A percentile compares a stretch with the other conserved stretches of the same genome.
phyloP scores from a whole-genome alignment of 2,113 vertebrate genomes.

The Morone chrysops region DNA sequence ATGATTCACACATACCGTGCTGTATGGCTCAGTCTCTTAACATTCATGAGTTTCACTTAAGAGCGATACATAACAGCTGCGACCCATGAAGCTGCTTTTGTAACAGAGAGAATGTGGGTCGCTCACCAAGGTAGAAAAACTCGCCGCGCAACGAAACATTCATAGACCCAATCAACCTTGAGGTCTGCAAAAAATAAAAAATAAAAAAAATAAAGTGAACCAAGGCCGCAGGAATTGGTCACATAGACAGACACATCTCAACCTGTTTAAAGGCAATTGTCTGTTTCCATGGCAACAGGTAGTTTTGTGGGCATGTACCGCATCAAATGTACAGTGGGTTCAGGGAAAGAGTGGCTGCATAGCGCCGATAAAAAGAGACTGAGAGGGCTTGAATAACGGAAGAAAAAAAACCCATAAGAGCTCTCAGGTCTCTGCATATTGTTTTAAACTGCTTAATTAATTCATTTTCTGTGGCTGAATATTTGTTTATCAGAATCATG shows the following conservation, averaged over 20 bases:
- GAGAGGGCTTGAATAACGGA: conserved; percentile 37
- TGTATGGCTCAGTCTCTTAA: background rate
- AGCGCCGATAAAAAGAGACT: conserved; percentile 29
- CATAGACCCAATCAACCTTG: conserved; percentile 42
- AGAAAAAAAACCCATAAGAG: background rate
- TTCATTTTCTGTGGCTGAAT: background rate
- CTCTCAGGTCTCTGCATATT: conserved; percentile 23
- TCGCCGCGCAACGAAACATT: background rate
- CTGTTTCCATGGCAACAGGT: conserved; percentile 82
- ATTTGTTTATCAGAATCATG: conserved; percentile 5
- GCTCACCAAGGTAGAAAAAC: conserved; percentile 24
- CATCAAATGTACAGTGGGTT: conserved; percentile 52
- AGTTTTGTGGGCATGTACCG: conserved; percentile 63
- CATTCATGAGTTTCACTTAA: conserved; percentile 12
- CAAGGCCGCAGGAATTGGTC: conserved; percentile 66
- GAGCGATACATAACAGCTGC: conserved; percentile 7
- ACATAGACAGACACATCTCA: conserved; percentile 52
- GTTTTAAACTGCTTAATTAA: background rate
- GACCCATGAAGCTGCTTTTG: conserved; percentile 1
- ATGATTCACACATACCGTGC: background rate
- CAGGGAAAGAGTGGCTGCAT: conserved; percentile 40
- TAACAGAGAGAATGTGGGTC: background rate
- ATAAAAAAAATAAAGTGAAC: conserved; percentile 20
- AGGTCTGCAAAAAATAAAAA: conserved; percentile 42
- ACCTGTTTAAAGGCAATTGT: conserved; percentile 75